Conservation (phyloP, 2,797 vertebrate species). For the Remorina albescens region DNA sequence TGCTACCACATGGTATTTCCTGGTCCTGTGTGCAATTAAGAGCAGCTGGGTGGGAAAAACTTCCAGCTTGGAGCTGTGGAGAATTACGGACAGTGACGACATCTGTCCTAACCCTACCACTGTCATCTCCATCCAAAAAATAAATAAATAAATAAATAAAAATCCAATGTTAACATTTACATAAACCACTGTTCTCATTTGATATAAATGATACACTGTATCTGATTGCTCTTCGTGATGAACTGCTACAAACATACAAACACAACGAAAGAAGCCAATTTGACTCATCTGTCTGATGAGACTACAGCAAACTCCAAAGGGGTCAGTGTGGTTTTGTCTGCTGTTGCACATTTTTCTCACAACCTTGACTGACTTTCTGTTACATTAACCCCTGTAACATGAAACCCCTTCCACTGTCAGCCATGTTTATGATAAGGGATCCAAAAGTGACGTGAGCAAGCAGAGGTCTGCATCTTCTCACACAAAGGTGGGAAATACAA, state of each 20-base stretch:
- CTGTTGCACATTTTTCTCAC: conserved; percentile 47
- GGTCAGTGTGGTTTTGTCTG: conserved; percentile 15
- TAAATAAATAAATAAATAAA: no score
- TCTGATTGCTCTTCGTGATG: background rate
- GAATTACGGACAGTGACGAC: no score
- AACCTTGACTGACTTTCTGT: conserved; percentile 9
- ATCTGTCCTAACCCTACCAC: no score
- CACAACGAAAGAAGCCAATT: background rate
- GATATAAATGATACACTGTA: background rate
- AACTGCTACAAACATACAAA: background rate
- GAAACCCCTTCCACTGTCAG: conserved; percentile 36
- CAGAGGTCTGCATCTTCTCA: conserved; percentile 31
- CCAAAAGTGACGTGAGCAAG: conserved; percentile 44
- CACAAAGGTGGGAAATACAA: conserved; percentile 3
- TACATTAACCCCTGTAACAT: conserved; percentile 43
- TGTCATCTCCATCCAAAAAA: background rate
- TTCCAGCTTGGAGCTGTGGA: no score
- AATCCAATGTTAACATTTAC: background rate
- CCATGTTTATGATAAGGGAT: conserved; percentile 51
- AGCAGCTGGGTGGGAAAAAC: background rate
- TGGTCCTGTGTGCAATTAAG: background rate
- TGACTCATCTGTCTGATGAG: no score
- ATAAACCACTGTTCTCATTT: background rate
- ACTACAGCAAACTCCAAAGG: background rate
- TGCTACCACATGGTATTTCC: background rate